A percentile compares a stretch with the other conserved stretches of the same genome.
These are phyloP conservation scores for Pogonocherus hispidulus DNA, from an alignment of 2,888 invertebrate genomes.

Conservation along the genomic window DNA sequence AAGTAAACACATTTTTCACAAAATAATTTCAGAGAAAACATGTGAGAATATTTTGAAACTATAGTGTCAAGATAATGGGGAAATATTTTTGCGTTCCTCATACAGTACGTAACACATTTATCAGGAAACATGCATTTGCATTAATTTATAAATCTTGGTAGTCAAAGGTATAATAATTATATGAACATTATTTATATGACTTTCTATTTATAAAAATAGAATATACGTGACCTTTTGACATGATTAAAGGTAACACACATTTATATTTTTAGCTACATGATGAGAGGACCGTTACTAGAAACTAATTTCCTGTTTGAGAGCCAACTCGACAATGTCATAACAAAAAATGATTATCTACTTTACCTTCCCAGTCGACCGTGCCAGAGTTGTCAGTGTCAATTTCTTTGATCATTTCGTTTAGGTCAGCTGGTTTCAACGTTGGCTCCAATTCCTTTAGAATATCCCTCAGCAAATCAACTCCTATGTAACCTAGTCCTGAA, in stretches of 20 bases:
- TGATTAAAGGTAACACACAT: constrained; percentile 7
- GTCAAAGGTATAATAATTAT: too few species aligned
- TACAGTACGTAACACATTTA: too few species aligned
- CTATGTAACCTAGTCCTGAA: constrained; percentile 88
- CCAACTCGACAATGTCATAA: not conserved
- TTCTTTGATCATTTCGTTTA: constrained; percentile 96
- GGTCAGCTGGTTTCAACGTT: constrained; percentile 86
- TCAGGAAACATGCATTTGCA: too few species aligned
- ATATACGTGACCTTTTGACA: constrained; percentile 3
- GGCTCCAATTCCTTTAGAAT: constrained; percentile 95
- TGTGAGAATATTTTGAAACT: too few species aligned
- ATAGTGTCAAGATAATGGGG: too few species aligned
- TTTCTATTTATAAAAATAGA: not conserved
- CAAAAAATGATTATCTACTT: not conserved
- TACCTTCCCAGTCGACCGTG: constrained; percentile 98
- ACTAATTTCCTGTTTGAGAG: not conserved
- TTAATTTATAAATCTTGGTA: too few species aligned
- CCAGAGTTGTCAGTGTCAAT: constrained; percentile 97
- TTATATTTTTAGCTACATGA: not conserved
- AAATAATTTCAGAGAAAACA: too few species aligned
- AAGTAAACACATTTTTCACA: too few species aligned
- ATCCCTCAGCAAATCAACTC: constrained; percentile 87
- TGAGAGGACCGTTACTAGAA: not conserved
- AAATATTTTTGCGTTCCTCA: too few species aligned
- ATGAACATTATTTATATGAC: too few species aligned